Evolutionary conservation across 1,140 invertebrate genomes (phyloP).

Genomic region (Lethrus apterus): DNA sequence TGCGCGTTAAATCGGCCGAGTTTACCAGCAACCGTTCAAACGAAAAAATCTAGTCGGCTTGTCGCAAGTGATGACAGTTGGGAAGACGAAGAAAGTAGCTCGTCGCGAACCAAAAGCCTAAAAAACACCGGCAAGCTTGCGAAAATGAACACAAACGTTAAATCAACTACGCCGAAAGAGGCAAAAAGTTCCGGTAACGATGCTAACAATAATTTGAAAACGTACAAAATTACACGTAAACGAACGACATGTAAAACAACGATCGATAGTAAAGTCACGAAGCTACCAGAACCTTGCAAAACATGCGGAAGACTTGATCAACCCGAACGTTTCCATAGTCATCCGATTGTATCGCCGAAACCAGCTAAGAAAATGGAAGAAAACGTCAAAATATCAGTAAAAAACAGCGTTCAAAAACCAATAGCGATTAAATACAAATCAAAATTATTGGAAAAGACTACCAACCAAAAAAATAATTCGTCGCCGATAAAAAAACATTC

Average conservation of each 20-base stretch:
- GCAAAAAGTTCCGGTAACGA: background rate
- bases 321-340: slow-evolving; percentile 54
- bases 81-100: slow-evolving; percentile 28
- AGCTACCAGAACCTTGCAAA: slow-evolving; percentile 46
- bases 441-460: slow-evolving; percentile 11
- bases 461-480: background rate
- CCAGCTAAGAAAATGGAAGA: slow-evolving; percentile 17
- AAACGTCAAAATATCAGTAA: slow-evolving; percentile 24
- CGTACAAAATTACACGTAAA: background rate
- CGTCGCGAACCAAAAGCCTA: slow-evolving; percentile 17
- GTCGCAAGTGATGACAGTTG: slow-evolving; percentile 23
- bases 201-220: slow-evolving; percentile 11
- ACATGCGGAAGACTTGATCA: slow-evolving; percentile 49
- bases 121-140: slow-evolving; percentile 5
- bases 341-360: slow-evolving; percentile 40
- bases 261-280: slow-evolving; percentile 20
- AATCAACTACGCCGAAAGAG: background rate
- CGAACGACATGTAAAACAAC: background rate
- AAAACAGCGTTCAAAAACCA: slow-evolving; percentile 46
- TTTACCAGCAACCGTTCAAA: slow-evolving; percentile 16
- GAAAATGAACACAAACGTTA: background rate
- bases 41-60: slow-evolving; percentile 6
- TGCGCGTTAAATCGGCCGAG: slow-evolving; percentile 20
- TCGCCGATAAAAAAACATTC: background rate
- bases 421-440: slow-evolving; percentile 47